Conservation (phyloP, 2,113 vertebrate species). For the Cynopterus brachyotis region DNA sequence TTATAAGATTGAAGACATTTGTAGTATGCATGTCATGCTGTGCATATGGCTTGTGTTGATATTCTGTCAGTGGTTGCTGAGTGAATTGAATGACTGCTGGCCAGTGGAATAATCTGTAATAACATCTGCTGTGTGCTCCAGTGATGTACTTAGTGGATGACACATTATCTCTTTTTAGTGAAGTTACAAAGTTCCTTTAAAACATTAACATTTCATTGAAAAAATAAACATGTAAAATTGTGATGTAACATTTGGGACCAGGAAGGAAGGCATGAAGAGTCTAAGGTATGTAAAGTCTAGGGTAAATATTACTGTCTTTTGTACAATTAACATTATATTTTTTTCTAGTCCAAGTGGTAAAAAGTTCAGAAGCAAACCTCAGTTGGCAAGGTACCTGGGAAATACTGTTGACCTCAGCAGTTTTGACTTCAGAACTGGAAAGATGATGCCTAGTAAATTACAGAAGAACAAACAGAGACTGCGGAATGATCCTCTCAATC, state of each 20-base stretch:
- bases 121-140: background rate
- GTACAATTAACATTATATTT: constrained; percentile 76
- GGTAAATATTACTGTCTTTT: constrained; percentile 49
- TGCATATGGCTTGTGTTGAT: background rate
- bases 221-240: background rate
- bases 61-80: background rate
- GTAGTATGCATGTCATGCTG: background rate
- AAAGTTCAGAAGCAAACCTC: constrained; percentile 95
- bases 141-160: background rate
- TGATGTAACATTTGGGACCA: background rate
- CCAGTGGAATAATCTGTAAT: background rate
- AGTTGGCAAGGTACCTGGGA: constrained; percentile 91
- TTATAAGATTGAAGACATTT: background rate
- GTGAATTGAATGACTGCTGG: background rate
- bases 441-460: constrained; percentile 93
- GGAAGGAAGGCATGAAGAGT: background rate
- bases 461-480: constrained; percentile 93
- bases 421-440: constrained; percentile 91
- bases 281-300: constrained; percentile 21
- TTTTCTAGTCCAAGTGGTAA: constrained; percentile 91
- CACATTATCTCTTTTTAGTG: background rate
- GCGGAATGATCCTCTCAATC: constrained; percentile 88
- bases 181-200: background rate
- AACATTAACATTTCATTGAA: background rate
- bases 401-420: constrained; percentile 90